These are phyloP conservation scores for Lamproptera curius DNA, from an alignment of 2,888 invertebrate species.

Conservation along the genomic window DNA sequence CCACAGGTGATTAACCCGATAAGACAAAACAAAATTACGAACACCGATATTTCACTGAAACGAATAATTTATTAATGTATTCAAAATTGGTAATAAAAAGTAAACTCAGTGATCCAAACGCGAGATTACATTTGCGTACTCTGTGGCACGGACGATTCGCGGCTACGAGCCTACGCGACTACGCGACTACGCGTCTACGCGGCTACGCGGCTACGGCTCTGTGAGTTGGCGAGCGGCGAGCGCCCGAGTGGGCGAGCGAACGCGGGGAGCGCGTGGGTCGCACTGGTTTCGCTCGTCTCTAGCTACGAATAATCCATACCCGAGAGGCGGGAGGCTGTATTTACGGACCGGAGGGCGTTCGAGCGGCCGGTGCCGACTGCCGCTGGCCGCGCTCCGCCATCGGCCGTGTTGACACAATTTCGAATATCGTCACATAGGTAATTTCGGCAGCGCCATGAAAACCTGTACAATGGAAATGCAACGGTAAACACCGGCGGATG, in stretches of 20 bases:
- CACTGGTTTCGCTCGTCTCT: conserved; percentile 59
- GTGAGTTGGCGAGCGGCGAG: conserved; percentile 22
- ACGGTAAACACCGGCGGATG: conserved; percentile 9
- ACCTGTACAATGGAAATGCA: conserved; percentile 15
- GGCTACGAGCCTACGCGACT: conserved; percentile 36
- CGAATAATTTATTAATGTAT: conserved; percentile 57
- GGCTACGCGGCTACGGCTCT: conserved; percentile 13
- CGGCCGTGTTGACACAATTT: conserved; percentile 71
- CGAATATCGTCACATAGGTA: conserved; percentile 60
- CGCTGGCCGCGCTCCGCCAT: conserved; percentile 40
- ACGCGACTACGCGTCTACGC: conserved; percentile 1
- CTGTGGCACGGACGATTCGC: conserved; percentile 35
- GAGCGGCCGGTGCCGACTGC: conserved; percentile 51
- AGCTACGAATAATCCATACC: conserved; percentile 73
- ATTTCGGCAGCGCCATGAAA: conserved; percentile 18
- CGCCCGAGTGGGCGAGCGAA: conserved; percentile 41
- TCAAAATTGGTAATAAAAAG: conserved; percentile 47
- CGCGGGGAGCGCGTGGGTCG: conserved; percentile 63
- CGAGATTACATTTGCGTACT: conserved; percentile 41
- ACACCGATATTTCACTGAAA: conserved; percentile 51
- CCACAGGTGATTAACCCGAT: conserved; percentile 57
- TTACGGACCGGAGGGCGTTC: conserved; percentile 70
- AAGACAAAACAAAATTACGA: conserved; percentile 55
- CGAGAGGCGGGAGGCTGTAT: conserved; percentile 69
- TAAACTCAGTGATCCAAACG: conserved; percentile 37